Base-by-base conservation (phyloP, 1,140 invertebrate genomes). In the Ceratoteleas bidentatus region DNA sequence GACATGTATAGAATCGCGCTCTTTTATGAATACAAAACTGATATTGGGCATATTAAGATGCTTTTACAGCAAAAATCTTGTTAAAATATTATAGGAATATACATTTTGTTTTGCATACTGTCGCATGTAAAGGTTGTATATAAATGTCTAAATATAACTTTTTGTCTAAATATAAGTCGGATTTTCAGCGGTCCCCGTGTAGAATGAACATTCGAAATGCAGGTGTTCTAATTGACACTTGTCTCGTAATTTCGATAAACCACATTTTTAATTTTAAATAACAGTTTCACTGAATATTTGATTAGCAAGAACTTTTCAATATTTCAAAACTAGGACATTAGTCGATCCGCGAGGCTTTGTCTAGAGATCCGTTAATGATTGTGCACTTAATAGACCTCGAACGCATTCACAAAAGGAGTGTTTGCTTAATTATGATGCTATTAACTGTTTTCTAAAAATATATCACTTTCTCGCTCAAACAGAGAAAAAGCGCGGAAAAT, bases 311-410 rank as follows among this genome's bases (percentile, higher is more conserved):
- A 75, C 62, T 62, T 61, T 76, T 64, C 56, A 75, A 64, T 75
- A 64, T 75, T 75, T 75, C 74, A 69, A 69, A 77, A 77, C 49
- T 77, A 77, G 64, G 58, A 64, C 66, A 58, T 78, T 70, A 76
- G 56, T 61, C 57, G 62, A 78, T 78, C 64, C 34, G 52, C 45
- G 54, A 40, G 53, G 52, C 66, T 69, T 70, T 78, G 66, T 70
- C 36, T 62, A 66, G 40, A 69, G 58, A 77, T 77, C 50, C 52
- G 65, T 69, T 69, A 77, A 77, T 69, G 65, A 77, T 62, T 77
- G 64, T 69, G 33, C 33, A 69, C 10, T 62, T 62, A 62, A 68
- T 60, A 77, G 33, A 77, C 74, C 50, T 62, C 24, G 40, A 62
- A 49, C 33, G 36, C 61, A 52, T 34, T 36, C 24, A 68, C 47